phyloP scores from a whole-genome alignment of 1,140 invertebrate species.

The Pogonus chalceus region DNA sequence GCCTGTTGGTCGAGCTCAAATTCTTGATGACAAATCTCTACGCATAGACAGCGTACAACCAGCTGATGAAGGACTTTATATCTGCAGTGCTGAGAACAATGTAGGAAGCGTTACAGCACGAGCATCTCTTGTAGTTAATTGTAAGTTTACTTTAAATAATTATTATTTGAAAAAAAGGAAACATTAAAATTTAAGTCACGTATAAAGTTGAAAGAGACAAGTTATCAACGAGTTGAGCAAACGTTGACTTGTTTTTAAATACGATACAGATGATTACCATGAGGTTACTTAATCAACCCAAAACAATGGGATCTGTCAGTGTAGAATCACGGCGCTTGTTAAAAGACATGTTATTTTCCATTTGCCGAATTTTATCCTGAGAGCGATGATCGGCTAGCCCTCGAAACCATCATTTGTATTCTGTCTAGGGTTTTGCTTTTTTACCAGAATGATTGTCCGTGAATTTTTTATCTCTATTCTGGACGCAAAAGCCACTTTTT shows the following conservation, averaged over 20 bases:
- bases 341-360: conserved; percentile 14
- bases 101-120: conserved; percentile 65
- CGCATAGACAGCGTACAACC: conserved; percentile 62
- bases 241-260: conserved; percentile 9
- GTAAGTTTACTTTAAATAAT: conserved; percentile 45
- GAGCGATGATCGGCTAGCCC: conserved; percentile 10
- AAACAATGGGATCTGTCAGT: conserved; percentile 19
- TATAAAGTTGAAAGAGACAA: not conserved
- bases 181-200: not conserved
- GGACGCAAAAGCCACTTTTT: not conserved
- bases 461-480: conserved; percentile 9
- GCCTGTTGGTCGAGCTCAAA: conserved; percentile 59
- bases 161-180: not conserved
- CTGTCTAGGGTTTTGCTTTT: conserved; percentile 16
- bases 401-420: conserved; percentile 18
- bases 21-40: conserved; percentile 65
- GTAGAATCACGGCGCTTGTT: conserved; percentile 23
- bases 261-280: conserved; percentile 16
- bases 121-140: conserved; percentile 63
- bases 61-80: conserved; percentile 70
- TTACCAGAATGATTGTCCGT: conserved; percentile 11
- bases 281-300: conserved; percentile 15
- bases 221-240: not conserved
- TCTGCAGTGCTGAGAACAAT: conserved; percentile 69
- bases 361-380: conserved; percentile 6